Evolutionary conservation across 2,888 invertebrate genomes (phyloP).

Genomic region (Leucophenga montana): DNA sequence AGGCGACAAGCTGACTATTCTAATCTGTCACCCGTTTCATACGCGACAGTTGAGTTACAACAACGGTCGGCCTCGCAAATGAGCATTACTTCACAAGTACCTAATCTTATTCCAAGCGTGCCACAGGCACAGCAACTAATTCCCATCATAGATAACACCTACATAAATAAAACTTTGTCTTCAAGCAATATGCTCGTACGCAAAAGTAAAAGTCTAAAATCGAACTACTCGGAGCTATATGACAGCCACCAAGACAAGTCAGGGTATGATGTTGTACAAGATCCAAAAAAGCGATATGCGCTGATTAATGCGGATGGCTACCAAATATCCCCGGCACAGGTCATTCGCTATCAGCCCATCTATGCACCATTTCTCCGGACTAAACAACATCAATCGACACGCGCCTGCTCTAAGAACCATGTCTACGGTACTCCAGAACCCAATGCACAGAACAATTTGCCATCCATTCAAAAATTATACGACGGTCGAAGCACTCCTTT

Average conservation of each 20-base stretch:
- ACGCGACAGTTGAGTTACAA: constrained; percentile 68
- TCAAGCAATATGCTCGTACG: constrained; percentile 63
- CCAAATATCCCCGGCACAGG: constrained; percentile 62
- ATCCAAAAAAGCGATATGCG: constrained; percentile 61
- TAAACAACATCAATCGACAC: constrained; percentile 48
- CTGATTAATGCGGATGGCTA: constrained; percentile 67
- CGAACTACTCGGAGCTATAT: constrained; percentile 68
- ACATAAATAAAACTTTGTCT: constrained; percentile 23
- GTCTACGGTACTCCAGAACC: constrained; percentile 47
- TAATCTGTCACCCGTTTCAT: constrained; percentile 70
- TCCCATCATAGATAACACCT: constrained; percentile 34
- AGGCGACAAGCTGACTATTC: constrained; percentile 50
- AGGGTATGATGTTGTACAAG: neutral
- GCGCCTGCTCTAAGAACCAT: constrained; percentile 52
- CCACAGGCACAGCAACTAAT: constrained; percentile 48
- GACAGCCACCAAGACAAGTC: constrained; percentile 35
- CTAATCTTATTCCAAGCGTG: constrained; percentile 68
- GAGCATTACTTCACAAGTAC: constrained; percentile 68
- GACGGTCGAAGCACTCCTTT: constrained; percentile 69
- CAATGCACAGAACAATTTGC: constrained; percentile 36
- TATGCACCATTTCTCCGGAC: constrained; percentile 57
- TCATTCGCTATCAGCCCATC: constrained; percentile 46
- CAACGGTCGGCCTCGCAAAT: constrained; percentile 57
- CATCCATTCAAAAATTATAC: constrained; percentile 49
- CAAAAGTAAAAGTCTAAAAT: constrained; percentile 70